Percentiles rank a stretch among this genome's conserved stretches.
phyloP scores from a whole-genome alignment of 2,797 vertebrate species.

The Rousettus madagascariensis region DNA sequence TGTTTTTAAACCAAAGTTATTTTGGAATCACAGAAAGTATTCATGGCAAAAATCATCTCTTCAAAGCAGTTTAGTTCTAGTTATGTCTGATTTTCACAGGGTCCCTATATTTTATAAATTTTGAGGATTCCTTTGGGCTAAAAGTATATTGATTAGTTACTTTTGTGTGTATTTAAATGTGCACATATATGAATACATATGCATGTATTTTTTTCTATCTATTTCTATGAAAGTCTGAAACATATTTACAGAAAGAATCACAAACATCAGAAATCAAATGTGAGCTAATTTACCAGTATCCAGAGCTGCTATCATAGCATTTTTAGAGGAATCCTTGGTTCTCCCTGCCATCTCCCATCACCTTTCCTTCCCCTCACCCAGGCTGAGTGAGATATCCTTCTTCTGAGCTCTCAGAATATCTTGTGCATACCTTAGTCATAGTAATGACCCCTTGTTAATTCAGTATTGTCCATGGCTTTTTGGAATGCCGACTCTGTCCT shows the following conservation, averaged over 20 bases:
- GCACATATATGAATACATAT: background rate
- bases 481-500: background rate
- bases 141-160: conserved; percentile 2
- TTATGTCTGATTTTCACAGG: background rate
- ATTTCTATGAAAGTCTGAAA: background rate
- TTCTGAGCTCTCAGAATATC: background rate
- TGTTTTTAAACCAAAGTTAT: conserved; percentile 37
- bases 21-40: background rate
- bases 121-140: background rate
- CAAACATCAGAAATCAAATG: background rate
- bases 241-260: background rate
- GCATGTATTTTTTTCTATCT: background rate
- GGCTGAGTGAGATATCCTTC: background rate
- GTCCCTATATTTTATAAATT: background rate
- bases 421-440: background rate
- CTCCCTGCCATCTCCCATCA: background rate
- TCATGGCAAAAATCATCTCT: background rate
- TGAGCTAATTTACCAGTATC: background rate
- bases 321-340: background rate
- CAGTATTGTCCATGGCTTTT: background rate
- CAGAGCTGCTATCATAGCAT: background rate
- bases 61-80: background rate
- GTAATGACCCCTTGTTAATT: background rate
- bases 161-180: background rate
- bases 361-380: fast-evolving